Evolutionary conservation across 2,797 vertebrate genomes (phyloP).

Genomic region (Myotis vivesi): DNA sequence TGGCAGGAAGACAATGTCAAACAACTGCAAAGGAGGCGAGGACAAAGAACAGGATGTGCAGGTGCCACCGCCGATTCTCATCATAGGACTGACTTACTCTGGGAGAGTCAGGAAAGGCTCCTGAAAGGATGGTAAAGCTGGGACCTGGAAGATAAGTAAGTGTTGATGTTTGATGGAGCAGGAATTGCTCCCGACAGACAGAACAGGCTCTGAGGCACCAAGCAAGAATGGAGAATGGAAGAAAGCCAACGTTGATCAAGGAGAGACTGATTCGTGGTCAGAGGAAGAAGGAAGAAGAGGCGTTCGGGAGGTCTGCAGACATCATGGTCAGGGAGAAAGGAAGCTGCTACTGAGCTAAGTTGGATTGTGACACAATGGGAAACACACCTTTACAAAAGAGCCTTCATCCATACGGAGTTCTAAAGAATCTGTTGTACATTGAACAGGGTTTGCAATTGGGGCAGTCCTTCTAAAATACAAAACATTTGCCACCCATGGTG

Average conservation of each 20-base stretch:
- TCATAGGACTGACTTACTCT: background rate
- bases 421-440: background rate
- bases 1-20: background rate
- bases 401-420: background rate
- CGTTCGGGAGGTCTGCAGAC: background rate
- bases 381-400: background rate
- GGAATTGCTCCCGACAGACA: background rate
- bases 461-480: background rate
- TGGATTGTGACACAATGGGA: background rate
- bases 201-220: background rate
- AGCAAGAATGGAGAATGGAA: background rate
- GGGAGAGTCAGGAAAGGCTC: background rate
- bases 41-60: background rate
- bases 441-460: background rate
- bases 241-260: background rate
- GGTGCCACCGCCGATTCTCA: accelerated
- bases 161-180: background rate
- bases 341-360: background rate
- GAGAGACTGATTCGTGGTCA: background rate
- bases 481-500: background rate
- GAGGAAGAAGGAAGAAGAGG: background rate
- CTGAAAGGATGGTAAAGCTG: background rate
- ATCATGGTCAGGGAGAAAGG: background rate
- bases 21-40: too few relatives aligned
- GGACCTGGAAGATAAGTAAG: background rate